Evolutionary conservation across 2,888 invertebrate genomes (phyloP), one percentile per base, ranked within the genome.

Genomic region (Agrenia bidenticulata): DNA sequence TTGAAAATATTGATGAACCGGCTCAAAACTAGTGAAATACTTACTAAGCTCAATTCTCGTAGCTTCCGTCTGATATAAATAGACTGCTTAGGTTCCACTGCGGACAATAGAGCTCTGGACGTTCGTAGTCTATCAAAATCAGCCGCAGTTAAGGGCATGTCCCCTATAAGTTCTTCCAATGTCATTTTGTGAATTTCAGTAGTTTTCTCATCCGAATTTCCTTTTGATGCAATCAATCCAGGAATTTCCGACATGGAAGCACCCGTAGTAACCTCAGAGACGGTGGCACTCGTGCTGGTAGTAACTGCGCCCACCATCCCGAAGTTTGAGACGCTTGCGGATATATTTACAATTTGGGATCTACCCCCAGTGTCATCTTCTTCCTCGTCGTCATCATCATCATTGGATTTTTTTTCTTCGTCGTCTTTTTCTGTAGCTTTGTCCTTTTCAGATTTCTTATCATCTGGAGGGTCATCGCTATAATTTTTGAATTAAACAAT

Each of bases 81-180:
- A 21, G 49, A 39, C 9, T 41, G 39, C 9, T 57, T 57, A 11
- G 15, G 39, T 54, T 58, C 57, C 17, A 41, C 23, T 19, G 56
- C 13, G 15, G 60, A n/a, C n/a, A 54, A 60, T 45, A 58, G 50
- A 26, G 60, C 50, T 7, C 45, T 4, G 19, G 49, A 13, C n/a
- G 37, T 41, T 45, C 61, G 21, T 19, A 61, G 13, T 41, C 54
- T 59, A 2, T 39, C 55, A 1, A 65, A 49, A 41, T 64, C 69
- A 9, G 19, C 61, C 1, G 66, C 53, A 27, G 26, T 59, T 7
- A 66, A 26, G 45, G 51, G 59, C 4, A 64, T 54, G 37, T 70
- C 70, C 15, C 63, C 66, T 5, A 70, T 64, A 21, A 69, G 54
- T 17, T 70, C 70, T 37, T 70, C 67, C 26, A 70, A 37, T 15